Conservation (phyloP, 2,113 vertebrate species). For the Neomonachus schauinslandi region DNA sequence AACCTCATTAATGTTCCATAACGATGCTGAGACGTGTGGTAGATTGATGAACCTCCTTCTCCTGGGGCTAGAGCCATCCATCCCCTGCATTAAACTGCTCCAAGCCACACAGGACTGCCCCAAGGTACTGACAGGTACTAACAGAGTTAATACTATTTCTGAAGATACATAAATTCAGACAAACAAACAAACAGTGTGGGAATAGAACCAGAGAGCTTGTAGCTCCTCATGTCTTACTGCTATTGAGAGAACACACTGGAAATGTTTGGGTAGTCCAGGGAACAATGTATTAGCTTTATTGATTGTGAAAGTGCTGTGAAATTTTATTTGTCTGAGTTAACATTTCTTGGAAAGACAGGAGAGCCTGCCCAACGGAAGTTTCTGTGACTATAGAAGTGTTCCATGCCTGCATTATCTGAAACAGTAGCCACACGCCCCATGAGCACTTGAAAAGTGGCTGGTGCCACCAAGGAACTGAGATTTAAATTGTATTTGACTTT, state of each 20-base stretch:
- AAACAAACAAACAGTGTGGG: background rate
- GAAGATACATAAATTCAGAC: background rate
- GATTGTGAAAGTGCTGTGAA: background rate
- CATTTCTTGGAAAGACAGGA: background rate
- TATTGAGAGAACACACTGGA: background rate
- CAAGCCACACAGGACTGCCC: background rate
- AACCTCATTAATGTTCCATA: conserved; percentile 62
- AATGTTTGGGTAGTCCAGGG: background rate
- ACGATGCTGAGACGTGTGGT: background rate
- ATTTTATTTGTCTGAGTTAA: background rate
- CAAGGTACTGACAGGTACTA: background rate
- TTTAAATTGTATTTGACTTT: conserved; percentile 10
- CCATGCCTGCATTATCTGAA: fast-evolving
- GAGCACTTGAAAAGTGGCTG: background rate
- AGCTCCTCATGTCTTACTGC: background rate
- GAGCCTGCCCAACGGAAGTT: background rate
- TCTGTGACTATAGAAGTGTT: background rate
- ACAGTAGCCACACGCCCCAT: background rate
- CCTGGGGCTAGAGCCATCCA: background rate
- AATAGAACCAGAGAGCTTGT: background rate
- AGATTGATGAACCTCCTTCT: conserved; percentile 54
- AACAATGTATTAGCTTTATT: background rate
- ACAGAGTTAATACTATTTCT: background rate
- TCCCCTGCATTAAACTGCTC: background rate
- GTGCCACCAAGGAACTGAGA: background rate